Base-by-base conservation (phyloP, 2,888 invertebrate species). In the Nasonovia ribisnigri region DNA sequence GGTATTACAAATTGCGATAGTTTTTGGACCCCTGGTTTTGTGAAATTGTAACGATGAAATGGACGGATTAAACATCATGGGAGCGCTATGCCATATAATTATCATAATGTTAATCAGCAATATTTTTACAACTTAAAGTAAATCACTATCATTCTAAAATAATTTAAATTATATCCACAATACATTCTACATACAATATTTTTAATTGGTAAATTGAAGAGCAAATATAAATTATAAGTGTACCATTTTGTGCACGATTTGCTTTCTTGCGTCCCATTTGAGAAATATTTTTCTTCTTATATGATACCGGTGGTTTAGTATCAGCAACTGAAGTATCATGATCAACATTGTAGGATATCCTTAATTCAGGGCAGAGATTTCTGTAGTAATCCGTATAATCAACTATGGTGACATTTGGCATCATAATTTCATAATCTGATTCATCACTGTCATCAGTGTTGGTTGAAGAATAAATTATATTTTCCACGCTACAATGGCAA, bases 201-300 rank as follows among this genome's bases (percentile, higher is more conserved):
- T 36, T 36, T 77, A 24, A 20, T 77, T 20, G 57, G 8, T 26
- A 26, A 57, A 54, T 6, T 5, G 6, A 54, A 16, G 24, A 36
- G 36, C 20, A 36, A 88, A 86, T 88, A 57, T 2, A 88, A 42
- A 43, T 51, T 84, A 88, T 89, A 57, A 51, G 43, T 46, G 4
- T 93, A 94, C 94, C 92, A 57, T 94, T 93, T 87, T 91, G 92
- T 88, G 89, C 84, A 46, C 94, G 93, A 87, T 94, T 94, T 51
- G 93, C 90, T 93, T 94, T 94, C 36, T 87, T 93, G 10, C 92
- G 93, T 36, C 94, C 94, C 89, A 94, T 77, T 60, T 92, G 87
- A 36, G 88, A 90, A 84, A 84, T 51, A 84, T 77, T 90, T 90
- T 94, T 94, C 48, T 84, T 93, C 42, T 88, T 92, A 67, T 67